Evolutionary conservation across 2,888 invertebrate species (phyloP).

Genomic region (Eilema depressum): DNA sequence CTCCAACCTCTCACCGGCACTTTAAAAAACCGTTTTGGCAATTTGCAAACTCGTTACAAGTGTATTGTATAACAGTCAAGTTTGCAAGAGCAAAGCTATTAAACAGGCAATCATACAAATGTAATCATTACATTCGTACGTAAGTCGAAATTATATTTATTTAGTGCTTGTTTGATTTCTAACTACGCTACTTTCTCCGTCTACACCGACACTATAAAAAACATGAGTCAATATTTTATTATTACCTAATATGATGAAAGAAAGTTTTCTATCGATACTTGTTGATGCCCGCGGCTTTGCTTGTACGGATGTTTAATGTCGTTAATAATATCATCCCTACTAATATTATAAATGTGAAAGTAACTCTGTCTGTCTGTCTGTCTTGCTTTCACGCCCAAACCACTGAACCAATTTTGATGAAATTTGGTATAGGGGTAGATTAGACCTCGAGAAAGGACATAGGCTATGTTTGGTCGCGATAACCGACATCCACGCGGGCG

Average conservation of each 20-base stretch:
- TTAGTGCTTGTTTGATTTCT: slow-evolving; percentile 42
- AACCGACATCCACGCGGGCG: no score
- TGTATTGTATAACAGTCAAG: slow-evolving; percentile 1
- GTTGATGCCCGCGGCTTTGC: background rate
- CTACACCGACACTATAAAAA: slow-evolving; percentile 35
- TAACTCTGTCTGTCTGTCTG: no score
- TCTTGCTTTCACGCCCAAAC: no score
- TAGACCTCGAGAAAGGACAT: no score
- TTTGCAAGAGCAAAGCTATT: slow-evolving; percentile 4
- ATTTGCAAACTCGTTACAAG: background rate
- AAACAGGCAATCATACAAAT: background rate
- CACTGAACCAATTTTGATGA: no score
- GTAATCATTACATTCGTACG: slow-evolving; percentile 13
- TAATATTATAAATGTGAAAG: no score
- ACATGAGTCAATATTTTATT: slow-evolving; percentile 33
- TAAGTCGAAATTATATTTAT: slow-evolving; percentile 37
- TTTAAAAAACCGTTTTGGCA: background rate
- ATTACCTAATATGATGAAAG: slow-evolving; percentile 40
- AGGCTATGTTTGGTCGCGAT: no score
- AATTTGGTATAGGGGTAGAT: no score
- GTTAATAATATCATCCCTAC: no score
- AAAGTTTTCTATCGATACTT: slow-evolving; percentile 18
- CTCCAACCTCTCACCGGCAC: background rate
- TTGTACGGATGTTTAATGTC: background rate
- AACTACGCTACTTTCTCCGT: slow-evolving; percentile 49